Percentiles rank a stretch among this genome's conserved stretches.
Evolutionary conservation across 2,113 vertebrate genomes (phyloP).

Genomic region (Loxodonta africana): DNA sequence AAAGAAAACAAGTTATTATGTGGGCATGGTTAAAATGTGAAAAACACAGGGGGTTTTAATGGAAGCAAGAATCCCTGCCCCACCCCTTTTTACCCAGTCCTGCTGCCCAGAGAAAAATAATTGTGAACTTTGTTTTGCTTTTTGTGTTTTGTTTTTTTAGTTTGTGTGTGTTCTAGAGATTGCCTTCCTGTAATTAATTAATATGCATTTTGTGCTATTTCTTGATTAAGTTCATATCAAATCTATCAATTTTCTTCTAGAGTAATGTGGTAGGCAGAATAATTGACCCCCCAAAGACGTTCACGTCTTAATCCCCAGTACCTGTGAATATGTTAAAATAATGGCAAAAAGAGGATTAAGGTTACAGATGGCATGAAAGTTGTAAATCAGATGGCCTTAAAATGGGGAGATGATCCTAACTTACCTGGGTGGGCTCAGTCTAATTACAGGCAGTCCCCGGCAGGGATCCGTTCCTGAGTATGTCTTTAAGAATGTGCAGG

Average conservation of each 20-base stretch:
- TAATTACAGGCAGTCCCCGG: too few species aligned
- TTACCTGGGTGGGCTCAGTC: too few species aligned
- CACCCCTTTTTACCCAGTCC: not conserved
- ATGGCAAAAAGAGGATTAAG: not conserved
- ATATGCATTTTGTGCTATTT: conserved; percentile 3
- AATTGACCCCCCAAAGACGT: not conserved
- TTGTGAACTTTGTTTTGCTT: conserved; percentile 5
- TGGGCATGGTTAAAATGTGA: not conserved
- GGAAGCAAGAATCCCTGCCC: not conserved
- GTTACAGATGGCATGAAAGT: not conserved
- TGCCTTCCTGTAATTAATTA: conserved; percentile 56
- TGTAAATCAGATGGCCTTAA: not conserved
- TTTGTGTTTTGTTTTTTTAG: not conserved
- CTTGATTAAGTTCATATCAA: conserved; percentile 53
- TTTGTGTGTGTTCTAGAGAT: not conserved
- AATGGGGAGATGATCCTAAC: not conserved
- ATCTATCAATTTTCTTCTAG: conserved; percentile 33
- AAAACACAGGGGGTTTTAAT: not conserved
- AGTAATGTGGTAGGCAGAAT: not conserved
- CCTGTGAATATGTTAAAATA: not conserved
- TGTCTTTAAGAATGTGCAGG: too few species aligned
- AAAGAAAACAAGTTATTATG: not conserved
- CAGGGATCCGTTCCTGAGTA: too few species aligned
- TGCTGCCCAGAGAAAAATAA: not conserved
- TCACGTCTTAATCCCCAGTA: not conserved